Evolutionary conservation across 2,797 vertebrate genomes (phyloP).

Genomic region (Myiotriccus ornatus): DNA sequence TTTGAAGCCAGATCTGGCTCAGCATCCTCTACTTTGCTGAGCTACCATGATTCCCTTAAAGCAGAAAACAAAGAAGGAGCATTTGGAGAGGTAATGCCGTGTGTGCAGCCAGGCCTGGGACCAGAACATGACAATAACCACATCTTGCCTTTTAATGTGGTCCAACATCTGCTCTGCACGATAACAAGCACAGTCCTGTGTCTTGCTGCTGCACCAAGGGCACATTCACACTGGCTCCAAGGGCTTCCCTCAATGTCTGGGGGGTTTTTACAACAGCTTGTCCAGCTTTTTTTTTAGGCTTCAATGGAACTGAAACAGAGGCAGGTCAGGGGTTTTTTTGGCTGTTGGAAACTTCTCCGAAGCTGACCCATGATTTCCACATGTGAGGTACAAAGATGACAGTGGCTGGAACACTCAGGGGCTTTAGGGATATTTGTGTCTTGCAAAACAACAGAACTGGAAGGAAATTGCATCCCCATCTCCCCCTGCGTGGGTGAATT

Average conservation of each 20-base stretch:
- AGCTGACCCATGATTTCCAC: not conserved
- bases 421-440: not conserved
- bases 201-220: accelerated
- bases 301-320: not conserved
- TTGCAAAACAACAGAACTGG: not conserved
- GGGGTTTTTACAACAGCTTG: not conserved
- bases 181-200: not conserved
- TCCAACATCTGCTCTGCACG: not conserved
- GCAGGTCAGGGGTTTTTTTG: not conserved
- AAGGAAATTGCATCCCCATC: not conserved
- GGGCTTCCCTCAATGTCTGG: not conserved
- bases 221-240: not conserved
- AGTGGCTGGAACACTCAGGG: not conserved
- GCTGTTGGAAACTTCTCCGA: not conserved
- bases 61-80: not conserved
- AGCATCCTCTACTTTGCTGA: not conserved
- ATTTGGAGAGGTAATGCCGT: not conserved
- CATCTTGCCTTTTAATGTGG: not conserved
- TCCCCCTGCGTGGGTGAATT: accelerated
- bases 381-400: accelerated
- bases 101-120: not conserved
- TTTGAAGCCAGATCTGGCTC: not conserved
- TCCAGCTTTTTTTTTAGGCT: not conserved
- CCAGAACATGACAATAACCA: not conserved
- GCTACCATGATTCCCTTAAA: not conserved